Evolutionary conservation across 2,113 vertebrate species (phyloP).

Genomic region (Neolamprologus hecqui): DNA sequence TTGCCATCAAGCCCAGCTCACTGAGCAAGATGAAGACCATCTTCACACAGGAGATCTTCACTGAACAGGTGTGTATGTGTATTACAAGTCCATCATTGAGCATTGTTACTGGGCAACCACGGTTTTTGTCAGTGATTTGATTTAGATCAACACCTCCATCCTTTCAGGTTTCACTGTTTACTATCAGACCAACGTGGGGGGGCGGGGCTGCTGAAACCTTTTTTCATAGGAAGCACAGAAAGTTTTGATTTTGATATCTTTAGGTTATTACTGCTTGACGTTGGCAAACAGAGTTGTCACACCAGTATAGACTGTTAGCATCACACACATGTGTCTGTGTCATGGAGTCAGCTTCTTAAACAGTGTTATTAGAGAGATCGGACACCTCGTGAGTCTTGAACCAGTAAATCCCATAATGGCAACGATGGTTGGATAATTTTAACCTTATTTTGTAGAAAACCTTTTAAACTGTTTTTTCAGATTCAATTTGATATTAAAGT

Average conservation of each 20-base stretch:
- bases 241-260: neutral
- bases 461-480: neutral
- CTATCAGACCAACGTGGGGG: neutral
- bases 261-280: neutral
- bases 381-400: neutral
- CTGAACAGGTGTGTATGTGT: slow-evolving; percentile 88
- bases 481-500: neutral
- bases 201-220: neutral
- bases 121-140: neutral
- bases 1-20: slow-evolving; percentile 96
- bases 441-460: neutral
- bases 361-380: neutral
- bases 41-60: slow-evolving; percentile 99
- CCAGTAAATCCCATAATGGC: neutral
- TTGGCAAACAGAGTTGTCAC: neutral
- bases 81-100: neutral
- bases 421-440: fast-evolving
- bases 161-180: neutral
- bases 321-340: neutral
- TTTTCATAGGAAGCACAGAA: neutral
- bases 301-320: neutral
- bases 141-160: neutral
- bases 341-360: neutral
- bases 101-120: neutral
- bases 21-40: slow-evolving; percentile 99